Base-by-base conservation (phyloP, 2,888 invertebrate genomes). In the Sarcophaga carnaria region DNA sequence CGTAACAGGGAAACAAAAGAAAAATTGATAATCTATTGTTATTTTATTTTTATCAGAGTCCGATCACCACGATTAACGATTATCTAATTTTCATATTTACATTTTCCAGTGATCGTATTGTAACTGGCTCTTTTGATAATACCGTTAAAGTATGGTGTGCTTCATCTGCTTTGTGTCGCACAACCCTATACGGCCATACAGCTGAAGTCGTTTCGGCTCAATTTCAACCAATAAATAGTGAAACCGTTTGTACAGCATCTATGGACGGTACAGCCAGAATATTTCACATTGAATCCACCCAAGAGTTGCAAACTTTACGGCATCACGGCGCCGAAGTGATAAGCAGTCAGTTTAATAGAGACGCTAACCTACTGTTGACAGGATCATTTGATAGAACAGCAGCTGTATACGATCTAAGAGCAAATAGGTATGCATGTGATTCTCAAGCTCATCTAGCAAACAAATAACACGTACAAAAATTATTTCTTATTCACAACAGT, bases 121-220 rank as follows among this genome's bases (percentile, higher is more conserved):
- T 97, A 89, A 97, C 97, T 0, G 96, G 96, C 4, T 97, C 97
- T 0, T 97, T 97, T 90, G 97, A 97, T 93, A 96, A 96, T 92
- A 96, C 96, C 0, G 96, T 96, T 0, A 95, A 95, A 89, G 93
- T 97, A 62, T 97, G 97, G 97, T 95, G 96, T 80, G 94, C 96
- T 0, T 94, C 94, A 75, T 95, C 94, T 0, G 97, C 96, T 0
- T 94, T 95, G 59, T 96, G 96, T 89, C 93, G 96, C 79, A 94
- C 95, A 67, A 96, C 96, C 0, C 94, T 97, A 75, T 95, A 95
- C 93, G 97, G 97, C 0, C 97, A 97, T 91, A 94, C 94, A 0
- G 97, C 96, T 0, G 97, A 97, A 93, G 95, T 96, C 79, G 96
- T 97, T 63, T 95, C 95, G 0, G 95, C 95, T 0, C 95, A 95